These are phyloP conservation scores for Corythoichthys intestinalis DNA, from an alignment of 2,113 vertebrate genomes.

Conservation along the genomic window DNA sequence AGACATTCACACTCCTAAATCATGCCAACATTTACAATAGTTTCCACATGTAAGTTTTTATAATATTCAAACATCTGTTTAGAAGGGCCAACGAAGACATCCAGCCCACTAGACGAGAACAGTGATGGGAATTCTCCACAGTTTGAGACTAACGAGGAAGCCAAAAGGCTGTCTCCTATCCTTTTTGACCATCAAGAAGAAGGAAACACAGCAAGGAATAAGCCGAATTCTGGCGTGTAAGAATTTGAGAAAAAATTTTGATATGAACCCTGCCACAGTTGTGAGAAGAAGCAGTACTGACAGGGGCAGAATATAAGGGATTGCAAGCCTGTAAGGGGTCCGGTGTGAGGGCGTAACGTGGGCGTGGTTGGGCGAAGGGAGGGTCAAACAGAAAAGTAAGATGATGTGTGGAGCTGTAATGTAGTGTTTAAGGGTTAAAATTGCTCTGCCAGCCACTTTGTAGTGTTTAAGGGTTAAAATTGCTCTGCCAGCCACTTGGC, in stretches of 20 bases:
- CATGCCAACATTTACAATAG: not conserved
- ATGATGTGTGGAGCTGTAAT: too few relatives aligned
- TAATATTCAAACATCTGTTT: slow-evolving; percentile 30
- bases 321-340: too few relatives aligned
- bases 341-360: too few relatives aligned
- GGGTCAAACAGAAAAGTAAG: too few relatives aligned
- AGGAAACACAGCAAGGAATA: slow-evolving; percentile 4
- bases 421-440: too few relatives aligned
- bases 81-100: slow-evolving; percentile 59
- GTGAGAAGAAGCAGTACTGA: not conserved
- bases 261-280: not conserved
- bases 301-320: too few relatives aligned
- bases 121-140: not conserved
- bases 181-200: slow-evolving; percentile 44
- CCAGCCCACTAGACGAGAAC: slow-evolving; percentile 57
- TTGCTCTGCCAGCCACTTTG: too few relatives aligned
- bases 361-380: too few relatives aligned
- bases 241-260: not conserved
- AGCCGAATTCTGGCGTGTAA: slow-evolving; percentile 15
- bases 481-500: too few relatives aligned
- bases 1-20: not conserved
- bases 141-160: slow-evolving; percentile 4
- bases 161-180: slow-evolving; percentile 34
- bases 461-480: too few relatives aligned
- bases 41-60: slow-evolving; percentile 11